Evolutionary conservation across 2,113 vertebrate species (phyloP).

Genomic region (Calyptommatus sinebrachiatus): DNA sequence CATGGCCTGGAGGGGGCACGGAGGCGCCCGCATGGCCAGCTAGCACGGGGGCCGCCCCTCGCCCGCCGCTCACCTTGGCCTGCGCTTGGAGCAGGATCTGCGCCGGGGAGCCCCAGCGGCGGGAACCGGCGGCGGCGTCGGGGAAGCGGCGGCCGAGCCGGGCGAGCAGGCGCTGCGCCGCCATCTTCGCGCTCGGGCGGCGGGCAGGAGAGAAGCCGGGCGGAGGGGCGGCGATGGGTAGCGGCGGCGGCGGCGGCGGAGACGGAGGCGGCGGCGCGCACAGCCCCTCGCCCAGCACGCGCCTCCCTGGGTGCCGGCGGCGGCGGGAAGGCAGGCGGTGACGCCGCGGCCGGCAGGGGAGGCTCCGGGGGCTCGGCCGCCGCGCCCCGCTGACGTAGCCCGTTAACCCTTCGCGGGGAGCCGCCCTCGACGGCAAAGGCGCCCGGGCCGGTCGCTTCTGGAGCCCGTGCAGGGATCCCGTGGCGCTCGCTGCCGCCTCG

Average conservation of each 20-base stretch:
- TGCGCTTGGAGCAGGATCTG: not conserved
- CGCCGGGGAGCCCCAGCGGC: not conserved
- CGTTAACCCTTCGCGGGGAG: not conserved
- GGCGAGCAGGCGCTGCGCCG: conserved; percentile 40
- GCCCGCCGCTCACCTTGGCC: conserved; percentile 53
- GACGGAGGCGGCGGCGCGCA: too few relatives aligned
- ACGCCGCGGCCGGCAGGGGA: not conserved
- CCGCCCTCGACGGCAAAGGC: too few relatives aligned
- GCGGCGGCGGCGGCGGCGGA: not conserved
- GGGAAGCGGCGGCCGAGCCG: conserved; percentile 25
- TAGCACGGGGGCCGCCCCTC: too few relatives aligned
- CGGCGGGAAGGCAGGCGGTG: too few relatives aligned
- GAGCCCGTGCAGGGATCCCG: too few relatives aligned
- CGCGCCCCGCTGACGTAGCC: not conserved
- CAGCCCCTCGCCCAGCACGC: too few relatives aligned
- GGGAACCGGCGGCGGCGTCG: not conserved
- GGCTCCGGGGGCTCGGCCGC: not conserved
- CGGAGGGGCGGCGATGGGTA: not conserved
- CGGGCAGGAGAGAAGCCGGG: not conserved
- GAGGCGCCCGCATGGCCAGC: too few relatives aligned
- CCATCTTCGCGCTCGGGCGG: conserved; percentile 57
- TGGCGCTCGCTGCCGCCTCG: too few relatives aligned
- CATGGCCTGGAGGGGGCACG: not conserved
- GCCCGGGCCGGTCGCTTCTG: too few relatives aligned
- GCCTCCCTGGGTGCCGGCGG: not conserved